phyloP scores from a whole-genome alignment of 2,113 vertebrate genomes.

The Eulemur macaco region DNA sequence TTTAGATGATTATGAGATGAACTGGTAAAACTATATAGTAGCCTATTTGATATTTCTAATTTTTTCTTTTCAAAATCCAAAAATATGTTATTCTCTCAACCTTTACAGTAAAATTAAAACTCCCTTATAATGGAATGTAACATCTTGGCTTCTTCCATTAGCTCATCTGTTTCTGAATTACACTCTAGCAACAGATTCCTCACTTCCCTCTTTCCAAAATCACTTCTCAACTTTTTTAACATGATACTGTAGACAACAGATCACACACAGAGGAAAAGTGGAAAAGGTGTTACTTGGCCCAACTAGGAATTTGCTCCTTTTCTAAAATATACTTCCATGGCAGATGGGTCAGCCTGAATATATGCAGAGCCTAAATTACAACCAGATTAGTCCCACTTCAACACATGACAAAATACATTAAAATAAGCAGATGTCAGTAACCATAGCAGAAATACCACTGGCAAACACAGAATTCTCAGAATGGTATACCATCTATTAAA shows the following conservation, averaged over 20 bases:
- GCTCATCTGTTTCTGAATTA: neutral
- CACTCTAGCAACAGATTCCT: constrained; percentile 25
- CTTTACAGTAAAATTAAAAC: neutral
- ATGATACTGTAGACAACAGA: neutral
- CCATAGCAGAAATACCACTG: neutral
- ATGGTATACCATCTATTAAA: neutral
- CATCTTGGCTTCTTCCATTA: neutral
- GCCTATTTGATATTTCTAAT: neutral
- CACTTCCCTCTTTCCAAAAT: neutral
- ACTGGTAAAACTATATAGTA: neutral
- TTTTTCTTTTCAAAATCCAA: neutral
- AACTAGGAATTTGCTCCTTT: constrained; percentile 20
- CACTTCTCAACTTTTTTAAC: constrained; percentile 7
- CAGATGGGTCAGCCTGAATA: neutral
- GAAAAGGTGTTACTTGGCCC: constrained; percentile 18
- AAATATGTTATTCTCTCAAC: neutral
- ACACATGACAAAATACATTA: neutral
- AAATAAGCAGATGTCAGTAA: neutral
- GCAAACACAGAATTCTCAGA: neutral
- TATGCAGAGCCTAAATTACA: neutral
- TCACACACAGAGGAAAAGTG: neutral
- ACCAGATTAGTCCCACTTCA: neutral
- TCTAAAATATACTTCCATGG: neutral
- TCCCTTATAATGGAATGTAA: neutral
- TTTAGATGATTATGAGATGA: neutral